A percentile compares a stretch with the other conserved stretches of the same genome.
phyloP scores from a whole-genome alignment of 2,113 vertebrate genomes.

The Myocastor coypus region DNA sequence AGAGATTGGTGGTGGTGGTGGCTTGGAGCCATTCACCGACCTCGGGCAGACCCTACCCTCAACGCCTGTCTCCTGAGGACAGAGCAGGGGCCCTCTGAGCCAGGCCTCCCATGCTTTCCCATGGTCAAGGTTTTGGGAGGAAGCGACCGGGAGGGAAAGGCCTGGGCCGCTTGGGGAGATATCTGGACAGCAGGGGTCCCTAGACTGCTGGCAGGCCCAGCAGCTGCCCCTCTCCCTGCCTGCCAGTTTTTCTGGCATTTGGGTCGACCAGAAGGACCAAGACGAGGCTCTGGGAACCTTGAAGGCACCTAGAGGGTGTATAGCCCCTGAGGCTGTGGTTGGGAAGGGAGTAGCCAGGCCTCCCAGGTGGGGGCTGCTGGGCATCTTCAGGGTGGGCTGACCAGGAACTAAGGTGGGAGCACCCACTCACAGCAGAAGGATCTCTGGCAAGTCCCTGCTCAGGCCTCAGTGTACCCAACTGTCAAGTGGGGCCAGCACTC shows the following conservation, averaged over 20 bases:
- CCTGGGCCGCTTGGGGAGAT: background rate
- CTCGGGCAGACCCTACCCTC: background rate
- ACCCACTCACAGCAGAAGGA: accelerated
- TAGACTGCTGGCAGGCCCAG: slow-evolving; percentile 6
- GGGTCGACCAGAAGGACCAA: background rate
- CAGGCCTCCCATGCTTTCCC: no score
- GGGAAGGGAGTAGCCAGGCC: background rate
- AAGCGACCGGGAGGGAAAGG: background rate
- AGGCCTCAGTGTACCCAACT: background rate
- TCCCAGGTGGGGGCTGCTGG: background rate
- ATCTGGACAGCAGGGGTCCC: background rate
- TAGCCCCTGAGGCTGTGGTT: background rate
- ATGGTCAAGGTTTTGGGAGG: background rate
- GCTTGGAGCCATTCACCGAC: background rate
- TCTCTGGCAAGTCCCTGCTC: background rate
- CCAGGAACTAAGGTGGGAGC: background rate
- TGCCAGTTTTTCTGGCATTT: background rate
- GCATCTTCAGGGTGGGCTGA: background rate
- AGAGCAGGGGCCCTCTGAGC: no score
- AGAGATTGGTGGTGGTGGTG: no score
- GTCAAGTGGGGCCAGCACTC: background rate
- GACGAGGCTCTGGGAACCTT: background rate
- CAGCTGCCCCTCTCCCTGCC: background rate
- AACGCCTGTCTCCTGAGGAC: background rate
- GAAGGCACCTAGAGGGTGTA: background rate